These are phyloP conservation scores for Danio rerio DNA, from an alignment of 2,113 vertebrate genomes.

Conservation along the genomic window DNA sequence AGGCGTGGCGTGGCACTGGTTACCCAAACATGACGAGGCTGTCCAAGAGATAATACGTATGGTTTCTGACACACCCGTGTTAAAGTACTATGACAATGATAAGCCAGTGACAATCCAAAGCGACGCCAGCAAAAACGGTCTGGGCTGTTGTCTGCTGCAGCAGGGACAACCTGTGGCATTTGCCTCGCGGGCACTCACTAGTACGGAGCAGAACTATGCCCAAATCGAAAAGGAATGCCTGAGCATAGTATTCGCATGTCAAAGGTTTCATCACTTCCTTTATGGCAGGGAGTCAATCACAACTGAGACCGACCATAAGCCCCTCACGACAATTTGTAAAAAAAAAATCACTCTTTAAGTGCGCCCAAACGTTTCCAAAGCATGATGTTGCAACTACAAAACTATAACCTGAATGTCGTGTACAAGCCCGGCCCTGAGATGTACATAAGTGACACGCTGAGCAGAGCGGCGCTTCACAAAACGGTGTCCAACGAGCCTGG, in stretches of 20 bases:
- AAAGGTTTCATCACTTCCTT: too few relatives aligned
- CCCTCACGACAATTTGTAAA: too few relatives aligned
- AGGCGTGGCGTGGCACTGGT: constrained; percentile 49
- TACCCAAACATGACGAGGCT: constrained; percentile 47
- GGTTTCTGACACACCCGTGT: constrained; percentile 29
- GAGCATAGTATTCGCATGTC: too few relatives aligned
- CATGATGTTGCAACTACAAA: constrained; percentile 24
- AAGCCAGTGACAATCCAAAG: constrained; percentile 55
- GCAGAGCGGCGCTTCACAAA: neutral
- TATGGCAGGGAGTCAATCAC: too few relatives aligned
- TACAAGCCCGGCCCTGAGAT: constrained; percentile 20
- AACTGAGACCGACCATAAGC: too few relatives aligned
- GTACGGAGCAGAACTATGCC: too few relatives aligned
- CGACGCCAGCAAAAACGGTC: constrained; percentile 44
- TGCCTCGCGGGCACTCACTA: constrained; percentile 23
- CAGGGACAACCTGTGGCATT: constrained; percentile 43
- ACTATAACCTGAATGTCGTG: constrained; percentile 10
- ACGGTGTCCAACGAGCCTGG: neutral
- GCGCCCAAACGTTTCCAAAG: constrained; percentile 3
- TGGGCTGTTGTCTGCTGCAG: constrained; percentile 42
- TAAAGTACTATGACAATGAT: constrained; percentile 52
- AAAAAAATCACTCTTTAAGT: too few relatives aligned
- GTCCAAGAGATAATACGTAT: constrained; percentile 54
- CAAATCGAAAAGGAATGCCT: too few relatives aligned
- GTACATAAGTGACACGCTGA: constrained; percentile 30